A percentile compares a stretch with the other conserved stretches of the same genome.
Evolutionary conservation across 2,113 vertebrate species (phyloP).

Genomic region (Sula dactylatra): DNA sequence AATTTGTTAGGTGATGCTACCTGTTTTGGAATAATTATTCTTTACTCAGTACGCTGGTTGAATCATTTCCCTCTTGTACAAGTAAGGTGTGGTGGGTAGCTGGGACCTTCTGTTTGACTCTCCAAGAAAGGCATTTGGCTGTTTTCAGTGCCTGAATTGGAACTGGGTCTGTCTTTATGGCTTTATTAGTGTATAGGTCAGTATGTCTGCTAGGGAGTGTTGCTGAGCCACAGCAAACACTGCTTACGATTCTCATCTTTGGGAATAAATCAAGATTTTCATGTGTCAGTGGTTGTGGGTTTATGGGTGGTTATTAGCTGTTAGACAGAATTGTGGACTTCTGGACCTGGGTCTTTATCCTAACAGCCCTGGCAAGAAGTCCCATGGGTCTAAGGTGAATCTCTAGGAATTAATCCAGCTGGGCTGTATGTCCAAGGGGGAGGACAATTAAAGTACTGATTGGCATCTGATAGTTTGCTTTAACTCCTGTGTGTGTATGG

Average conservation of each 20-base stretch:
- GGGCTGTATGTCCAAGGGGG: background rate
- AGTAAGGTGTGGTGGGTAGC: background rate
- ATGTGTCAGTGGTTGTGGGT: background rate
- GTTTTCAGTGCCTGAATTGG: background rate
- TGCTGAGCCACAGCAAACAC: background rate
- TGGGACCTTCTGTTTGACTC: background rate
- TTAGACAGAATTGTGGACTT: background rate
- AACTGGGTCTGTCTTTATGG: background rate
- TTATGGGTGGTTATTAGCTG: background rate
- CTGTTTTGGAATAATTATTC: background rate
- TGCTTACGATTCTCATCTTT: background rate
- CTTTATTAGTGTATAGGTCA: background rate
- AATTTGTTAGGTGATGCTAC: background rate
- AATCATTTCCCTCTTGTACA: background rate
- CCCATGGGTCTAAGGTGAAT: background rate
- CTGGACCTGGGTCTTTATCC: background rate
- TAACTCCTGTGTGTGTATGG: background rate
- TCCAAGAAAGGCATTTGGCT: background rate
- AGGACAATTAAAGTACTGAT: background rate
- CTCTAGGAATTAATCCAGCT: background rate
- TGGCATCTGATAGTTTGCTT: background rate
- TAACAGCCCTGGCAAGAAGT: background rate
- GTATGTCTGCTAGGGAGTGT: background rate
- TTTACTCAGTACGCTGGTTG: background rate
- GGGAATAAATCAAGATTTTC: background rate